Evolutionary conservation across 1,140 invertebrate species (phyloP), one percentile per base, ranked within the genome.

Genomic region (Pogonomyrmex barbatus): DNA sequence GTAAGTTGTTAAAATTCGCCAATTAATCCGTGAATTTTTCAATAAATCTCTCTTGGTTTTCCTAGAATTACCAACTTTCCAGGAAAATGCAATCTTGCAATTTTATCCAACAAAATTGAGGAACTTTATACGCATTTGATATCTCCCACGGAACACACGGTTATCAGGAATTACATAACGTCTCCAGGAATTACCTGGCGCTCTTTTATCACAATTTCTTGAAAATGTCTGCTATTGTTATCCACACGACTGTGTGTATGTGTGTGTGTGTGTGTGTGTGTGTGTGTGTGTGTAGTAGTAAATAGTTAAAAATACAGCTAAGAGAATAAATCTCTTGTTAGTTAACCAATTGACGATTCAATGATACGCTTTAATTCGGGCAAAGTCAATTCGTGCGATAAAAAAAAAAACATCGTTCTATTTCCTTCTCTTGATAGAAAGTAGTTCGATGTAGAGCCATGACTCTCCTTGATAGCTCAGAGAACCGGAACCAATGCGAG

Each of bases 101-200:
- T 76, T 76, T 76, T 76, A 76, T 60, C 2, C 4, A 30, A 60
- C n/a, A n/a, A 54, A 75, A 56, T 76, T 60, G 39, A 76, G 39
- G 24, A 76, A 36, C 14, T 76, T 60, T 42, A 36, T 56, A 63
- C 5, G 14, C 60, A 65, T 65, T 60, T 60, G 56, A 76, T 75
- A 45, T 2, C n/a, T 76, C 24, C 12, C 24, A 24, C 24, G 36
- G 33, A 36, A n/a, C 8, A 76, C 39, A 76, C 17, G 45, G 4
- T 78, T 78, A 39, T 78, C 17, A 39, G 10, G 12, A 78, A 65
- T 78, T 47, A 76, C 5, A n/a, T 75, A 60, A 77, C 42, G 30
- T 63, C 6, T 65, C 54, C 36, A 17, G 24, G 24, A 24, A 24
- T 56, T 78, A 52, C 47, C 10, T 50, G 36, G 6, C 42, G 4